Conservation (phyloP, 2,797 vertebrate species). For the Lagodon rhomboides region DNA sequence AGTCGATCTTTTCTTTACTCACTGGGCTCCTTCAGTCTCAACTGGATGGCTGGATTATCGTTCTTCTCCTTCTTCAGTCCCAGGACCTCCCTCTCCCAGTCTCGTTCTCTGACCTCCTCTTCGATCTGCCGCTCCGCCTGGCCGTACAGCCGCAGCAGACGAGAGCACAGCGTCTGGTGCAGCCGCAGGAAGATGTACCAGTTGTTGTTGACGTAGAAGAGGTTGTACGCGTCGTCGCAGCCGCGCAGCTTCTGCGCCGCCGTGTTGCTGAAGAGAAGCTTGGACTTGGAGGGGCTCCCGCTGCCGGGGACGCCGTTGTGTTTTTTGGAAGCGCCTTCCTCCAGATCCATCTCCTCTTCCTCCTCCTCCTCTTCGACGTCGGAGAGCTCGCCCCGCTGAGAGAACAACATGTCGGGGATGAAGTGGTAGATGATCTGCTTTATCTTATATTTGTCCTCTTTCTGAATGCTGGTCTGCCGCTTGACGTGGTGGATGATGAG, state of each 20-base stretch:
- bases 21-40: slow-evolving; percentile 98
- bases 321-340: slow-evolving; percentile 91
- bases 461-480: slow-evolving; percentile 96
- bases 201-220: slow-evolving; percentile 99
- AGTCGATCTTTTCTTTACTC: slow-evolving; percentile 77
- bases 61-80: slow-evolving; percentile 95
- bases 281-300: slow-evolving; percentile 90
- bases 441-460: slow-evolving; percentile 99
- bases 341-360: slow-evolving; percentile 81
- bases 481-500: slow-evolving; percentile 99
- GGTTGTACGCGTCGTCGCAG: slow-evolving; percentile 95
- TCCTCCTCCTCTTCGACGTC: slow-evolving; percentile 97
- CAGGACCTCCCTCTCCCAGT: slow-evolving; percentile 95
- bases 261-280: slow-evolving; percentile 93
- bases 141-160: slow-evolving; percentile 93
- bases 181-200: slow-evolving; percentile 99
- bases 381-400: slow-evolving; percentile 95
- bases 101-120: slow-evolving; percentile 92
- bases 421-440: slow-evolving; percentile 99
- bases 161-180: slow-evolving; percentile 96
- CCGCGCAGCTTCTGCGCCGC: slow-evolving; percentile 92
- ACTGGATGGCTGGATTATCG: slow-evolving; percentile 95
- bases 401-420: slow-evolving; percentile 97
- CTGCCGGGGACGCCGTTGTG: slow-evolving; percentile 91
- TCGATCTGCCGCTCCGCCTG: slow-evolving; percentile 98